Evolutionary conservation across 2,113 vertebrate species (phyloP).

Genomic region (Labeo catla): DNA sequence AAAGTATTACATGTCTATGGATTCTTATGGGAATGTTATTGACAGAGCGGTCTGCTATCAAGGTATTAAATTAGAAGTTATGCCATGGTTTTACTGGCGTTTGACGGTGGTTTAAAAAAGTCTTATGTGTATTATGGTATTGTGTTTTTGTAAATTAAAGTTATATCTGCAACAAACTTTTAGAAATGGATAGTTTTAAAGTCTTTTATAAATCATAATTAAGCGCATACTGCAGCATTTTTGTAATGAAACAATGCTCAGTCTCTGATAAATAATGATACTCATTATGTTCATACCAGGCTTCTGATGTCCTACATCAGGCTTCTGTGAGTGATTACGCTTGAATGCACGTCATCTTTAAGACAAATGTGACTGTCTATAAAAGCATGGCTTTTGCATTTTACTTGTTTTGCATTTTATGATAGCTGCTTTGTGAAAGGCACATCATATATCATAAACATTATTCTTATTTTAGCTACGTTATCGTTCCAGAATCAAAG

Average conservation of each 20-base stretch:
- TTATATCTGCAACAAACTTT: neutral
- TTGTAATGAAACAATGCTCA: neutral
- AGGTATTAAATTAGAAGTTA: neutral
- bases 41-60: neutral
- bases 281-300: neutral
- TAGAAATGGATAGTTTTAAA: neutral
- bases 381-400: neutral
- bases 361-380: neutral
- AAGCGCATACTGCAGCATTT: neutral
- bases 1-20: constrained; percentile 46
- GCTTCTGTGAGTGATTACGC: neutral
- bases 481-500: neutral
- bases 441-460: neutral
- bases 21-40: neutral
- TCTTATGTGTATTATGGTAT: neutral
- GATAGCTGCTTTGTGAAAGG: neutral
- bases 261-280: neutral
- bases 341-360: constrained; percentile 56
- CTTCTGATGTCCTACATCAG: constrained; percentile 17
- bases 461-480: neutral
- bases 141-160: neutral
- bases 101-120: neutral
- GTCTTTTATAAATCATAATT: neutral
- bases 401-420: neutral
- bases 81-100: neutral